phyloP scores from a whole-genome alignment of 2,888 invertebrate species.

The Rhodophaea formosa region DNA sequence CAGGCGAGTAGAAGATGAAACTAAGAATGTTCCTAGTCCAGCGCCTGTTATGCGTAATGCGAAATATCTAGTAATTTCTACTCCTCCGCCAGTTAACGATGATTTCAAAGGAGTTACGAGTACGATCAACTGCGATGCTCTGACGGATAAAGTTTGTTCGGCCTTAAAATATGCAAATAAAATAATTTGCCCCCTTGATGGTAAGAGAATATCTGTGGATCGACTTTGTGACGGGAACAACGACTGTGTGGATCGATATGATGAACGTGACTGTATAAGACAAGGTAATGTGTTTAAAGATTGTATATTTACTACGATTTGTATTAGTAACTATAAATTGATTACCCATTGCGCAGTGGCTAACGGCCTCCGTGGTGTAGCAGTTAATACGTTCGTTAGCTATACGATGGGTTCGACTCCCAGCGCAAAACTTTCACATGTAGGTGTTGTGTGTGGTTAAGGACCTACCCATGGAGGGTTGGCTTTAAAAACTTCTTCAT shows the following conservation, averaged over 20 bases:
- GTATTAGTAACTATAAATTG: too few relatives aligned
- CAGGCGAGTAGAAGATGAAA: slow-evolving; percentile 24
- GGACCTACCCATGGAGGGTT: too few relatives aligned
- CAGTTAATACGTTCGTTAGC: too few relatives aligned
- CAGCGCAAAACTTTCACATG: too few relatives aligned
- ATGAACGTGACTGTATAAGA: slow-evolving; percentile 53
- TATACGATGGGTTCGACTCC: too few relatives aligned
- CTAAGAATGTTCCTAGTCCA: slow-evolving; percentile 13
- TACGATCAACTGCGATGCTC: slow-evolving; percentile 30
- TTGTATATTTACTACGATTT: not conserved
- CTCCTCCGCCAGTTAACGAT: not conserved
- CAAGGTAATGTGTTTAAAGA: slow-evolving; percentile 40
- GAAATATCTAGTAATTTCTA: not conserved
- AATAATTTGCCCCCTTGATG: slow-evolving; percentile 44
- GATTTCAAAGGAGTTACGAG: slow-evolving; percentile 15
- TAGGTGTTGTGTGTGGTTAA: too few relatives aligned
- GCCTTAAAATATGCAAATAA: slow-evolving; percentile 45
- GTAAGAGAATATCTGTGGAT: slow-evolving; percentile 38
- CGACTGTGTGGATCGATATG: slow-evolving; percentile 54
- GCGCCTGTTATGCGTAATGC: slow-evolving; percentile 17
- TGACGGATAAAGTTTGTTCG: slow-evolving; percentile 40
- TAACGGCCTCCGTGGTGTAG: too few relatives aligned
- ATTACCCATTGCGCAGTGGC: too few relatives aligned
- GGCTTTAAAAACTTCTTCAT: too few relatives aligned
- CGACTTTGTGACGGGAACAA: slow-evolving; percentile 53